phyloP scores from a whole-genome alignment of 2,888 invertebrate species.

The Volucella bombylans region DNA sequence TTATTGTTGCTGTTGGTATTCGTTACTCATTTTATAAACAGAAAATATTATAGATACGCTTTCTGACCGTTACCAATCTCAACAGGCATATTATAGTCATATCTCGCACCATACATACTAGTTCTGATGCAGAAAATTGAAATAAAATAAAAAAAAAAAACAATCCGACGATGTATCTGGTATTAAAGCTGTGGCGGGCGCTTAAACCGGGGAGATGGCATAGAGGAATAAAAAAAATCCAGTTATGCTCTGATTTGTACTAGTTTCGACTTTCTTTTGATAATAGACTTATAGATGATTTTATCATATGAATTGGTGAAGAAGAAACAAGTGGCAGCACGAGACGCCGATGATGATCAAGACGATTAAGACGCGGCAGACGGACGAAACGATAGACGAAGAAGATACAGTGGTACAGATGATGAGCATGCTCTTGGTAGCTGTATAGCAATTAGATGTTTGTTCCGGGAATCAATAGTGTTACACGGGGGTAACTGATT shows the following conservation, averaged over 20 bases:
- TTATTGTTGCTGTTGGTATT: conserved; percentile 42
- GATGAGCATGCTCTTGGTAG: conserved; percentile 58
- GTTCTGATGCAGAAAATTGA: conserved; percentile 70
- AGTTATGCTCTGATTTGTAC: conserved; percentile 83
- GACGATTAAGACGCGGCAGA: too few relatives aligned
- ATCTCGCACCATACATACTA: conserved; percentile 40
- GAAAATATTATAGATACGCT: conserved; percentile 69
- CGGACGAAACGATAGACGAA: not conserved
- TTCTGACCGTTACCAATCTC: conserved; percentile 74
- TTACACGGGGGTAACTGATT: conserved; percentile 62
- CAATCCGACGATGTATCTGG: conserved; percentile 19
- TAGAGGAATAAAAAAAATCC: conserved; percentile 79
- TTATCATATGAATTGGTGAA: conserved; percentile 58
- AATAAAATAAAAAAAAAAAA: conserved; percentile 23
- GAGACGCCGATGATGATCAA: conserved; percentile 1
- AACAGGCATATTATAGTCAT: conserved; percentile 40
- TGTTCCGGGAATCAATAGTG: conserved; percentile 67
- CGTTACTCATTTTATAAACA: conserved; percentile 55
- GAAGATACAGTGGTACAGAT: conserved; percentile 42
- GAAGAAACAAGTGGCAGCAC: conserved; percentile 1
- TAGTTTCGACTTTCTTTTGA: conserved; percentile 82
- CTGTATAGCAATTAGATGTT: conserved; percentile 65
- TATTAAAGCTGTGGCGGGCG: conserved; percentile 47
- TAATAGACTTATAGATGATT: conserved; percentile 76
- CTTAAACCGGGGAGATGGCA: conserved; percentile 22